Evolutionary conservation across 2,113 vertebrate genomes (phyloP), one percentile per base, ranked within the genome.

Genomic region (Bothrops jararaca): DNA sequence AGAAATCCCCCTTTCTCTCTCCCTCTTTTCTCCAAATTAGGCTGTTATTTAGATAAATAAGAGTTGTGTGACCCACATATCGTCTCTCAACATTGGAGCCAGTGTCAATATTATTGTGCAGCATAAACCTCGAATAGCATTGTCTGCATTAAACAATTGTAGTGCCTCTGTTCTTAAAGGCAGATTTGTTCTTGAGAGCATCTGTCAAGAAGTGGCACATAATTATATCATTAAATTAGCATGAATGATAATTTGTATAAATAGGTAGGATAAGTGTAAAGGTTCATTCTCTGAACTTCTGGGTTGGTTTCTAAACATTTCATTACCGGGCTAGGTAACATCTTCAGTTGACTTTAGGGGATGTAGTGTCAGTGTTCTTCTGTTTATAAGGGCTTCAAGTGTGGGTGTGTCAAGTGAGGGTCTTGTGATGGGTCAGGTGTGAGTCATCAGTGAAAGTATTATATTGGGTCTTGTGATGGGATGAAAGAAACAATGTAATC

Each of bases 151-250:
- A 92, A 91, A 5, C 18, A 56, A 42, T 39, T 86, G 85, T 52
- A 93, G 1, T 0, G 29, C 85, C 39, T 7, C 52, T 0, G 12
- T 85, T 52, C 69, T 91, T 90, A 53, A 80, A 88, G 52, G 29
- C 39, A 90, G 86, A 58, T 1, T 24, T 89, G 52, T 57, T 89
- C 64, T 42, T 80, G 39, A 45, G 29, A 29, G 42, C 88, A 57
- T 22, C 57, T 85, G 64, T 58, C 50, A 85, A 92, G 85, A 88
- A 89, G 87, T 54, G 29, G 34, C 23, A 42, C 34, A 80, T 89
- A 92, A 92, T 92, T 89, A 92, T 45, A 48, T 53, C 48, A 54
- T 89, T 92, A 92, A 89, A 89, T 92, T 56, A 42, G 60, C 53
- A 80, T 56, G 11, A 89, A 56, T 64, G 12, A 56, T 8, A 34